Conservation (phyloP, 2,113 vertebrate species). For the Microcebus murinus region DNA sequence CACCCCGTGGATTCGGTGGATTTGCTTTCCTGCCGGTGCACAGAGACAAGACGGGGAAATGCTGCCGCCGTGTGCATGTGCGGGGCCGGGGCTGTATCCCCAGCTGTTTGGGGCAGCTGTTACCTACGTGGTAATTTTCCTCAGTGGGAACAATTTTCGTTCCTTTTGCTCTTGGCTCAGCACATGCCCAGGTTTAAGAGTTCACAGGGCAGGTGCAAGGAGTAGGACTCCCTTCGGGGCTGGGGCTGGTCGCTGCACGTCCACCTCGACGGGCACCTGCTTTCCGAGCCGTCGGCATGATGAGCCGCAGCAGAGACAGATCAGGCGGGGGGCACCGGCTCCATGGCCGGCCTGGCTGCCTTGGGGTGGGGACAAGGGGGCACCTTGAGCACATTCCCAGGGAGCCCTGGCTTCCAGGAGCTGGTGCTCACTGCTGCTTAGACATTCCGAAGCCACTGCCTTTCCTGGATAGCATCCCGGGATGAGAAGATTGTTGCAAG, state of each 20-base stretch:
- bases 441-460: fast-evolving
- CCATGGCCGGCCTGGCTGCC: background rate
- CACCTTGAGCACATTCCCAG: fast-evolving
- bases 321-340: background rate
- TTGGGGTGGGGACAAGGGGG: no score
- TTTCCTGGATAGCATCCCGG: background rate
- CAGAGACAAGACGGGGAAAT: fast-evolving
- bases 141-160: background rate
- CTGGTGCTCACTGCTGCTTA: background rate
- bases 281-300: background rate
- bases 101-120: background rate
- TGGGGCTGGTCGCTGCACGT: background rate
- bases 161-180: background rate
- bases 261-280: background rate
- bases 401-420: fast-evolving
- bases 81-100: fast-evolving
- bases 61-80: background rate
- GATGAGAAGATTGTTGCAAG: background rate
- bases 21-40: background rate
- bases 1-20: fast-evolving
- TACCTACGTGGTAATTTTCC: slow-evolving; percentile 42
- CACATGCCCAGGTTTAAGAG: slow-evolving; percentile 41
- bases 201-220: slow-evolving; percentile 64
- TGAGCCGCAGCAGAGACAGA: background rate
- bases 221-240: background rate